These are phyloP conservation scores for Spodoptera exigua DNA, from an alignment of 2,888 invertebrate species.

Conservation along the genomic window DNA sequence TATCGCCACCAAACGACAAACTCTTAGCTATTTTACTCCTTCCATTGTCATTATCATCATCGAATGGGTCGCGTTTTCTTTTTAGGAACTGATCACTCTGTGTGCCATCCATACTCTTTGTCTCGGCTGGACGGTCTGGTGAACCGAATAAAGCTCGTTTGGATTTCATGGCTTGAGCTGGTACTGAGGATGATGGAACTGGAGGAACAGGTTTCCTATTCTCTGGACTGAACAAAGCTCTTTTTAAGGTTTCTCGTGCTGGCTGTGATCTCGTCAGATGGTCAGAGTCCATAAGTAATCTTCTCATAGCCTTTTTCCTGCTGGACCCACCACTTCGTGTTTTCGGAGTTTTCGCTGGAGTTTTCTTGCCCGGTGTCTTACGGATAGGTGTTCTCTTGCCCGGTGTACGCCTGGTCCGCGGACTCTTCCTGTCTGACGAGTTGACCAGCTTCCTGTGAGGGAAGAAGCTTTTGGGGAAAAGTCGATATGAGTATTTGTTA, in stretches of 20 bases:
- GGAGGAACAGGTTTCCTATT: slow-evolving; percentile 73
- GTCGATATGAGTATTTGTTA: slow-evolving; percentile 57
- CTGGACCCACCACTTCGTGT: slow-evolving; percentile 90
- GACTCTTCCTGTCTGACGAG: slow-evolving; percentile 82
- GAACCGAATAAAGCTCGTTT: slow-evolving; percentile 92
- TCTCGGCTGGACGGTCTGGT: slow-evolving; percentile 80
- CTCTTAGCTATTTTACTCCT: slow-evolving; percentile 88
- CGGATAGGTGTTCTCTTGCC: slow-evolving; percentile 81
- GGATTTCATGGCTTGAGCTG: slow-evolving; percentile 88
- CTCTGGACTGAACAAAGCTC: slow-evolving; percentile 93
- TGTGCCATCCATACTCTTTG: slow-evolving; percentile 79
- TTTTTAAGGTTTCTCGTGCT: slow-evolving; percentile 89
- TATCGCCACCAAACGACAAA: slow-evolving; percentile 89
- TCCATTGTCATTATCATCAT: slow-evolving; percentile 72
- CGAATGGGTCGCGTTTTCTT: slow-evolving; percentile 85
- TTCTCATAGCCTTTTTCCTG: slow-evolving; percentile 88
- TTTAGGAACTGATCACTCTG: slow-evolving; percentile 79
- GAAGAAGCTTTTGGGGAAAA: slow-evolving; percentile 80
- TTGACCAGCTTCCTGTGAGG: slow-evolving; percentile 85
- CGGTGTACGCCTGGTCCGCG: slow-evolving; percentile 85
- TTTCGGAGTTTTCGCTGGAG: slow-evolving; percentile 88
- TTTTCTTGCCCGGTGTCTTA: slow-evolving; percentile 86
- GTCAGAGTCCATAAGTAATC: slow-evolving; percentile 82
- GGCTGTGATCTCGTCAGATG: slow-evolving; percentile 75
- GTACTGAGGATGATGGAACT: slow-evolving; percentile 77